Evolutionary conservation across 2,888 invertebrate species (phyloP).

Genomic region (Atherix ibis): DNA sequence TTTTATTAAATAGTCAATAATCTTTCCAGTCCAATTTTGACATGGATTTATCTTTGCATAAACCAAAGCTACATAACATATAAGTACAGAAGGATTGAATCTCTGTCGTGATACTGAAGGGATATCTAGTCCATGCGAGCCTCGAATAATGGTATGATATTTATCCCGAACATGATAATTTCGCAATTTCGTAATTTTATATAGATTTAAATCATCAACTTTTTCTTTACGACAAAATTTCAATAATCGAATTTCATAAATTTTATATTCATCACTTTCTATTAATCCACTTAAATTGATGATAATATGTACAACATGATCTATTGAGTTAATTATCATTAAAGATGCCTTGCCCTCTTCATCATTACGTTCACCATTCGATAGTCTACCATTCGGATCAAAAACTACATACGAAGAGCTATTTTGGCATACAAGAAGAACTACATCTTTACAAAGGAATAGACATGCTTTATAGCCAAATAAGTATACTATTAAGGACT

Average conservation of each 20-base stretch:
- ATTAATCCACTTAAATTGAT: slow-evolving; percentile 18
- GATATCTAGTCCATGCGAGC: slow-evolving; percentile 21
- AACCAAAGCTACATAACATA: slow-evolving; percentile 42
- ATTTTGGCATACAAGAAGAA: slow-evolving; percentile 34
- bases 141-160: slow-evolving; percentile 23
- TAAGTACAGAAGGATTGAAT: slow-evolving; percentile 42
- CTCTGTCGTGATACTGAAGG: slow-evolving; percentile 19
- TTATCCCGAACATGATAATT: slow-evolving; percentile 26
- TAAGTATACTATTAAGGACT: slow-evolving; percentile 22
- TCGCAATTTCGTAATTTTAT: too few relatives aligned
- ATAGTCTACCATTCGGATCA: slow-evolving; percentile 37
- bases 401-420: slow-evolving; percentile 43
- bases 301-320: slow-evolving; percentile 26
- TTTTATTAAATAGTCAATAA: slow-evolving; percentile 35
- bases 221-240: slow-evolving; percentile 21
- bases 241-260: slow-evolving; percentile 22
- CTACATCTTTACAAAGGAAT: slow-evolving; percentile 18
- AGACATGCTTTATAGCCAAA: slow-evolving; percentile 20
- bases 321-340: slow-evolving; percentile 19
- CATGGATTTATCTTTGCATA: slow-evolving; percentile 50
- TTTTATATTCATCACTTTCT: slow-evolving; percentile 17
- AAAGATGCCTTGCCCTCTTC: slow-evolving; percentile 38
- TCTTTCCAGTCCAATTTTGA: slow-evolving; percentile 43
- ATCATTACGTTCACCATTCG: slow-evolving; percentile 19
- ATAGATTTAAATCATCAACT: too few relatives aligned